phyloP scores from a whole-genome alignment of 2,113 vertebrate species.

The Clupea harengus region DNA sequence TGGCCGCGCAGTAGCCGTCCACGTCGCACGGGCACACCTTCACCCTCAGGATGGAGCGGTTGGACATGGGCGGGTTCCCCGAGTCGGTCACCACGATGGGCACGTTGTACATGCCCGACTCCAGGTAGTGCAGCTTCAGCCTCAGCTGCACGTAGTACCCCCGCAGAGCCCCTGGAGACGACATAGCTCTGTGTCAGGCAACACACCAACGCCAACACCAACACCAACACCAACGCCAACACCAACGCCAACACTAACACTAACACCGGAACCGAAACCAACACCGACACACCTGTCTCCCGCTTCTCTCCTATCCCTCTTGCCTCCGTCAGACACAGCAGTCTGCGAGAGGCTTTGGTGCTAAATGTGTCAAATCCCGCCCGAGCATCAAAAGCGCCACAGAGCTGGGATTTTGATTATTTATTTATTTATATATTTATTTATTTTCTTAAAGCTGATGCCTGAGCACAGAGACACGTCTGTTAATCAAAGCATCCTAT shows the following conservation, averaged over 20 bases:
- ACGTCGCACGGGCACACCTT: constrained; percentile 96
- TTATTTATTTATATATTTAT: not conserved
- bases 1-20: constrained; percentile 89
- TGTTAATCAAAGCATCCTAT: constrained; percentile 11
- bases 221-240: too few species aligned
- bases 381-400: not conserved
- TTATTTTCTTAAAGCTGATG: not conserved
- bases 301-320: not conserved
- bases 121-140: constrained; percentile 84
- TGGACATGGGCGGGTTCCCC: constrained; percentile 92
- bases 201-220: too few species aligned
- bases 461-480: not conserved
- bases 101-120: constrained; percentile 85
- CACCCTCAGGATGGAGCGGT: constrained; percentile 88
- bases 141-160: constrained; percentile 89
- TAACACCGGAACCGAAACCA: too few species aligned
- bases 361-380: not conserved
- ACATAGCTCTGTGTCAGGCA: not conserved
- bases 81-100: constrained; percentile 92
- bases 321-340: not conserved
- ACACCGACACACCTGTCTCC: not conserved
- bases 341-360: not conserved
- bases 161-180: constrained; percentile 57
- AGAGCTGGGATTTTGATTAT: not conserved
- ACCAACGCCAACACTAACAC: too few species aligned